Evolutionary conservation across 1,140 invertebrate species (phyloP), one percentile per base, ranked within the genome.

Genomic region (Arion vulgaris): DNA sequence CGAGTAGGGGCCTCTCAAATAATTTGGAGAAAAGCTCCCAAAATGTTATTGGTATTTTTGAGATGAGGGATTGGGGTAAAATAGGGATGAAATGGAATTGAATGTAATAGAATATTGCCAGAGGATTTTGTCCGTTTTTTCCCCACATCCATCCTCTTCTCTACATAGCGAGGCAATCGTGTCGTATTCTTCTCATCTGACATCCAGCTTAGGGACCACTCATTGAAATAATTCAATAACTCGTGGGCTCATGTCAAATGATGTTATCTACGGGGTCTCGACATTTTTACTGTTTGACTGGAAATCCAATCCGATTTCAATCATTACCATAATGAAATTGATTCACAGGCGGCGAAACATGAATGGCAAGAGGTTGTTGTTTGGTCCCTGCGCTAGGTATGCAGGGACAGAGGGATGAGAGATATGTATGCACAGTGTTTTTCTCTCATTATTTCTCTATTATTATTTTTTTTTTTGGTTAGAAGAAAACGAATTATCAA

Each of bases 281-380:
- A 78, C 76, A 41, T 78, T 78, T 78, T 78, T 39, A 53, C 57
- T 78, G 76, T 78, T 78, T 78, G 76, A 78, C 76, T 66, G 76
- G 76, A 49, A 78, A 78, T 66, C 57, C 53, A 78, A 78, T 78
- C 76, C 57, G 76, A 78, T 78, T 78, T 78, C 76, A 66, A 66
- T 78, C 76, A 78, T 78, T 78, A 78, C 76, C 76, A 78, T 78
- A 78, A 78, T 78, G 76, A 78, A 78, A 78, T 78, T 78, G 76
- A 78, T 45, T 78, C 73, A 75, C n/a, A 23, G 73, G 73, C 73
- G 39, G 45, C 38, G 73, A 32, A 49, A 75, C 73, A 53, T 51
- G 73, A 53, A 28, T 51, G 73, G 73, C 73, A 51, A 49, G 32
- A n/a, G 45, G 73, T 66, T 66, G n/a, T 32, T n/a, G 62, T 26